Conservation (phyloP, 1,140 invertebrate species). For the Heliconius congener region DNA sequence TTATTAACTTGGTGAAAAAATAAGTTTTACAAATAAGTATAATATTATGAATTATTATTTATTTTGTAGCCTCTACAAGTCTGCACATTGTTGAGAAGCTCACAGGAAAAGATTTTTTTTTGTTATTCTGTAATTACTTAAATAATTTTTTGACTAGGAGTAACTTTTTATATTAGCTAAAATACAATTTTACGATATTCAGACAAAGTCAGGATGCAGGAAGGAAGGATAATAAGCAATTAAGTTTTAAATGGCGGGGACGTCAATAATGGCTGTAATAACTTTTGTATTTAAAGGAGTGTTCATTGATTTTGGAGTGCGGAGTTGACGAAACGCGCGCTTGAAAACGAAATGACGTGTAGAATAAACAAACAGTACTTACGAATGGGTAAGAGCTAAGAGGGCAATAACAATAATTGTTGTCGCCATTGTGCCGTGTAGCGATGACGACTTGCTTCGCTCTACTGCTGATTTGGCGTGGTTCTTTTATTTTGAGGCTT, state of each 20-base stretch:
- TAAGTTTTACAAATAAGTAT: no score
- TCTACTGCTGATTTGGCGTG: slow-evolving; percentile 53
- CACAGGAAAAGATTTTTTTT: no score
- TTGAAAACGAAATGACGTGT: background rate
- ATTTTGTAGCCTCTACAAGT: no score
- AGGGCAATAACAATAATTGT: slow-evolving; percentile 52
- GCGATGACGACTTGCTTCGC: slow-evolving; percentile 42
- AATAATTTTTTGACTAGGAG: no score
- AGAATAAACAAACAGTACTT: slow-evolving; percentile 51
- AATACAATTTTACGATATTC: background rate
- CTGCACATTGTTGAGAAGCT: no score
- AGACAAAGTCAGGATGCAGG: background rate
- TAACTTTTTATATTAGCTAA: background rate
- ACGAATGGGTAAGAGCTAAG: slow-evolving; percentile 59
- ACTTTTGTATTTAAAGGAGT: background rate
- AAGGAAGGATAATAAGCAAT: background rate
- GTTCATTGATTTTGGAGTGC: background rate
- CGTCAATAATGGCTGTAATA: background rate
- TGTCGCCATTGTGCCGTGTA: slow-evolving; percentile 58
- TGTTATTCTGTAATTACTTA: no score
- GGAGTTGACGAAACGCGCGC: background rate
- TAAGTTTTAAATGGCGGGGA: background rate
- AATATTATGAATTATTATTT: no score
- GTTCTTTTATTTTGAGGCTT: slow-evolving; percentile 18
- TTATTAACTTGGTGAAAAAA: no score